A percentile compares a stretch with the other conserved stretches of the same genome.
These are phyloP conservation scores for Lophura nycthemera DNA, from an alignment of 2,113 vertebrate genomes.

Conservation along the genomic window DNA sequence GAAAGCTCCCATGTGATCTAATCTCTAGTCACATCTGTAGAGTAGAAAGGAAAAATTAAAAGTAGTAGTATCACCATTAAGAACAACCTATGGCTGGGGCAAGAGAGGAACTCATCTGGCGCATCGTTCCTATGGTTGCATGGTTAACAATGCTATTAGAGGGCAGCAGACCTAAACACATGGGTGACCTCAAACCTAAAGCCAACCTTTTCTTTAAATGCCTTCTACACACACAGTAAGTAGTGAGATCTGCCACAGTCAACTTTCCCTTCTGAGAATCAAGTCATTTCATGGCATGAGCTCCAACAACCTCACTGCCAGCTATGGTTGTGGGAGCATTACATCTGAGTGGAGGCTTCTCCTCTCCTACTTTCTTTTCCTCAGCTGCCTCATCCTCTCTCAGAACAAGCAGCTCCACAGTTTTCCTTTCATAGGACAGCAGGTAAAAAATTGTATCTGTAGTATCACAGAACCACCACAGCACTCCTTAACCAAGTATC, in stretches of 20 bases:
- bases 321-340: neutral
- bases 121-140: neutral
- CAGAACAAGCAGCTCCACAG: slow-evolving; percentile 9
- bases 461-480: neutral
- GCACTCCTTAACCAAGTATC: neutral
- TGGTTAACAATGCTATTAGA: neutral
- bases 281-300: neutral
- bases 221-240: neutral
- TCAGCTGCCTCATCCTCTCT: neutral
- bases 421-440: neutral
- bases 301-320: neutral
- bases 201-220: neutral
- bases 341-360: slow-evolving; percentile 25
- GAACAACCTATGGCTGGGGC: neutral
- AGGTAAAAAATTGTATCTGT: neutral
- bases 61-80: neutral
- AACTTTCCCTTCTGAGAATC: neutral
- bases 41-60: neutral
- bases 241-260: neutral
- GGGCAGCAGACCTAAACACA: neutral
- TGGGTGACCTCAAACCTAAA: neutral
- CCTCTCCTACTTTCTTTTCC: neutral
- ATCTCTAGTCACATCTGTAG: neutral
- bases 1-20: neutral
- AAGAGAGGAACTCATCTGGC: neutral